Base-by-base conservation (phyloP, 2,113 vertebrate genomes). In the Garra rufa region DNA sequence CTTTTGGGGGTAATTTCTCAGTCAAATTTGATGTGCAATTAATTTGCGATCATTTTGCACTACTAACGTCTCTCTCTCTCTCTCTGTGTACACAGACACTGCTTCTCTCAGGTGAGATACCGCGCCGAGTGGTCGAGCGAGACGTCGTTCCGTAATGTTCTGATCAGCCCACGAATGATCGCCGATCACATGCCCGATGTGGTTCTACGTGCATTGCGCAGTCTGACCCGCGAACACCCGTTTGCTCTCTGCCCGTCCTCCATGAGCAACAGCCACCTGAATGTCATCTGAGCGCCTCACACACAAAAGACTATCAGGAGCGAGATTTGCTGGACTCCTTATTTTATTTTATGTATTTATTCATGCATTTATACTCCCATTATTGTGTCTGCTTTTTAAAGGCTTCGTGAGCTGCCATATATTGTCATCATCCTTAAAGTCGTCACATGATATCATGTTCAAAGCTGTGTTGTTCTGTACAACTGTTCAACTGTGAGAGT, bases 81-180 rank as follows among this genome's bases (percentile, higher is more conserved):
- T 61, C n/a, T 59, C 30, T 52, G 21, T 57, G n/a, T 38, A 5
- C 28, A 1, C 59, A 99, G 98, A 83, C 94, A 94, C 81, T 98
- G 96, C 67, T 96, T 95, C 48, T 95, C 97, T 1, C 91, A 95
- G 78, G 91, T 92, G 28, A 95, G 93, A 44, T 99, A 98, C 38
- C 88, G 76, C 0, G 96, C 96, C 0, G 91, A 92, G 19, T 99
- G 98, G 98, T 94, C 97, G 5, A 94, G 90, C 0, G 96, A 97
- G 84, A 93, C 89, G 0, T 89, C 93, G 3, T 99, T 99, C 92
- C 91, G 94, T 90, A 97, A 92, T 77, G 93, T 99, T 82, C 91
- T 99, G 88, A 98, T 99, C 92, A 97, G 97, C 85, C 98, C 98
- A 2, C 95, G 94, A 92, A 99, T 99, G 98, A 86, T 99, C 0